Percentiles rank a stretch among this genome's conserved stretches.
Evolutionary conservation across 2,888 invertebrate genomes (phyloP).

Genomic region (Pheosia tremula): DNA sequence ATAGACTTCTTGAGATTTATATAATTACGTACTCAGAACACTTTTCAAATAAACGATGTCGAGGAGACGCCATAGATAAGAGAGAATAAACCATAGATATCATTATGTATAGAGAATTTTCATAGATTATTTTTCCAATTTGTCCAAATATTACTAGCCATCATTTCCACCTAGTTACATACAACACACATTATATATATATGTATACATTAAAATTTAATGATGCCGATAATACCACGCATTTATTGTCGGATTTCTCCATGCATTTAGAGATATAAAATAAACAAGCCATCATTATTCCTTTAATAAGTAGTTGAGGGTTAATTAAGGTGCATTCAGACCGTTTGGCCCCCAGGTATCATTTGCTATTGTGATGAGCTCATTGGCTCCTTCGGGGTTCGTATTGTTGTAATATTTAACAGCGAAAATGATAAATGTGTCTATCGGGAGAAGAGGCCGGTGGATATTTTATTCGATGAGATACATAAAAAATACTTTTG

Average conservation of each 20-base stretch:
- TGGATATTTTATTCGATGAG: conserved; percentile 37
- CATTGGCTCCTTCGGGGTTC: conserved; percentile 77
- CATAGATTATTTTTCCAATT: no score
- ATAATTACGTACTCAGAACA: no score
- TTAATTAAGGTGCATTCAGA: conserved; percentile 80
- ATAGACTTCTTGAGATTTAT: no score
- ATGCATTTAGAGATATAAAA: conserved; percentile 43
- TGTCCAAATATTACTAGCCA: no score
- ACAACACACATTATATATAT: background rate
- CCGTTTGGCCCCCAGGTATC: conserved; percentile 75
- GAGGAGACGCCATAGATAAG: no score
- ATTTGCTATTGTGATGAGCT: conserved; percentile 81
- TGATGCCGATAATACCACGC: conserved; percentile 24
- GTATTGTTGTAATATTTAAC: conserved; percentile 78
- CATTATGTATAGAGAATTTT: no score
- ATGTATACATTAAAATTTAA: conserved; percentile 16
- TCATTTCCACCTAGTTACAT: no score
- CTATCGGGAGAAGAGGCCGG: conserved; percentile 58
- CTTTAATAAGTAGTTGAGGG: conserved; percentile 72
- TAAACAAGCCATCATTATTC: conserved; percentile 66
- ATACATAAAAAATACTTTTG: conserved; percentile 41
- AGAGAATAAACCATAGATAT: no score
- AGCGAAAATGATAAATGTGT: conserved; percentile 83
- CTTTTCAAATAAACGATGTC: no score
- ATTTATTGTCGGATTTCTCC: conserved; percentile 38